These are phyloP conservation scores for Drosophila borborema DNA, from an alignment of 2,888 invertebrate genomes.

Conservation along the genomic window DNA sequence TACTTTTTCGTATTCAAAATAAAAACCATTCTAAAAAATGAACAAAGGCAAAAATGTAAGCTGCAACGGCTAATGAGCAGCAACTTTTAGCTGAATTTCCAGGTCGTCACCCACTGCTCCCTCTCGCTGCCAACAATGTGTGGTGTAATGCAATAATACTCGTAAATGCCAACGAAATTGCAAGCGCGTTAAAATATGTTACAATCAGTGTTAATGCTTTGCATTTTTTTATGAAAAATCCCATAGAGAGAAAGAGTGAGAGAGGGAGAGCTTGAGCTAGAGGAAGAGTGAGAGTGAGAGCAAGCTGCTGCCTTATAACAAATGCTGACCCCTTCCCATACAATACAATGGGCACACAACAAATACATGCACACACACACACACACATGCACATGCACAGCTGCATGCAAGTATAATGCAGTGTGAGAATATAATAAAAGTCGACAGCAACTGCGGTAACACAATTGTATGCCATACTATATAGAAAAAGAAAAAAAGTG, in stretches of 20 bases:
- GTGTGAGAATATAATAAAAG: constrained; percentile 62
- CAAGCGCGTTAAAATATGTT: constrained; percentile 63
- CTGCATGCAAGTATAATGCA: constrained; percentile 26
- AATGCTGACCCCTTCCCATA: constrained; percentile 16
- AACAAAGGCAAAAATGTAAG: constrained; percentile 1
- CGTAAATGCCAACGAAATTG: constrained; percentile 61
- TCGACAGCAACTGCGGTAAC: constrained; percentile 50
- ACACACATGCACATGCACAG: constrained; percentile 9
- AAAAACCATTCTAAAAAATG: not conserved
- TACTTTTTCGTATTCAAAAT: not conserved
- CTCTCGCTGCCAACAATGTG: not conserved
- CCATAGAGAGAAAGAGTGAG: constrained; percentile 32
- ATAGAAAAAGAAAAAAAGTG: constrained; percentile 17
- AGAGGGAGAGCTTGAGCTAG: not conserved
- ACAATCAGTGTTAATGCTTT: constrained; percentile 77
- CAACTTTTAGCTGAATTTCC: constrained; percentile 8
- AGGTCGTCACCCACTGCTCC: not conserved
- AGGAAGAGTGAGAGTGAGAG: not conserved
- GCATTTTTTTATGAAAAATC: constrained; percentile 74
- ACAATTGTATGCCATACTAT: constrained; percentile 57
- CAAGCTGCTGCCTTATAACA: constrained; percentile 28
- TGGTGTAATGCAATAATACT: constrained; percentile 38
- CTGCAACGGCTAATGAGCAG: constrained; percentile 54
- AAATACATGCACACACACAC: constrained; percentile 51
- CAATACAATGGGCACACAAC: constrained; percentile 52